phyloP scores from a whole-genome alignment of 2,113 vertebrate genomes.

The Limanda limanda region DNA sequence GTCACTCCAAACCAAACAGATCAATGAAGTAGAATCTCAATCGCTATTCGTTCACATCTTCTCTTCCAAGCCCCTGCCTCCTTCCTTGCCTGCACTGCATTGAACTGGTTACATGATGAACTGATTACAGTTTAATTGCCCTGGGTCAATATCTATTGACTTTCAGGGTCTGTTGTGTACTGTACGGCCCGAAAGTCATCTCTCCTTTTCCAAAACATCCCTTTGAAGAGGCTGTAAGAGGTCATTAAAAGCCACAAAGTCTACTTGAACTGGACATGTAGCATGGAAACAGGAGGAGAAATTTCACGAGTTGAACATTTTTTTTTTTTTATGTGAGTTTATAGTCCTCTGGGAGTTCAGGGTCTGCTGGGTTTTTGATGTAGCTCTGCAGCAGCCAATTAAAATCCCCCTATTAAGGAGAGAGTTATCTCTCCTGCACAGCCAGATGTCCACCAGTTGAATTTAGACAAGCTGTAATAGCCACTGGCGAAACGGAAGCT shows the following conservation, averaged over 20 bases:
- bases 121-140: slow-evolving; percentile 77
- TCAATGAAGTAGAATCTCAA: slow-evolving; percentile 62
- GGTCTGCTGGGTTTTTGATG: slow-evolving; percentile 76
- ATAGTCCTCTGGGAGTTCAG: slow-evolving; percentile 66
- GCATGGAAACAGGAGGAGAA: slow-evolving; percentile 55
- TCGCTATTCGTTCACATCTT: slow-evolving; percentile 53
- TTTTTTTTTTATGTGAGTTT: slow-evolving; percentile 53
- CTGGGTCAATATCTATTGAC: slow-evolving; percentile 76
- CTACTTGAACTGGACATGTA: slow-evolving; percentile 48
- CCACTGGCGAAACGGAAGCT: slow-evolving; percentile 60
- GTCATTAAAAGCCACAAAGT: slow-evolving; percentile 69
- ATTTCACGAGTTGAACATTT: slow-evolving; percentile 27
- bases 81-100: slow-evolving; percentile 45
- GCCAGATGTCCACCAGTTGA: slow-evolving; percentile 79
- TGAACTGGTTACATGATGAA: slow-evolving; percentile 75
- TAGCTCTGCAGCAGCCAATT: slow-evolving; percentile 73
- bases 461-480: slow-evolving; percentile 67
- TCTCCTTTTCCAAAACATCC: slow-evolving; percentile 39
- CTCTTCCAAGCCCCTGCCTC: slow-evolving; percentile 48
- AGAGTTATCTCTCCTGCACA: slow-evolving; percentile 71
- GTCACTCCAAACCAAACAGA: slow-evolving; percentile 70
- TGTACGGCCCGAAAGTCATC: slow-evolving; percentile 55
- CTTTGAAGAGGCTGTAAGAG: slow-evolving; percentile 52
- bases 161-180: slow-evolving; percentile 53
- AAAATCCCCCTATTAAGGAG: slow-evolving; percentile 73